Conservation (phyloP, 1,140 invertebrate species). For the Argopecten irradians region DNA sequence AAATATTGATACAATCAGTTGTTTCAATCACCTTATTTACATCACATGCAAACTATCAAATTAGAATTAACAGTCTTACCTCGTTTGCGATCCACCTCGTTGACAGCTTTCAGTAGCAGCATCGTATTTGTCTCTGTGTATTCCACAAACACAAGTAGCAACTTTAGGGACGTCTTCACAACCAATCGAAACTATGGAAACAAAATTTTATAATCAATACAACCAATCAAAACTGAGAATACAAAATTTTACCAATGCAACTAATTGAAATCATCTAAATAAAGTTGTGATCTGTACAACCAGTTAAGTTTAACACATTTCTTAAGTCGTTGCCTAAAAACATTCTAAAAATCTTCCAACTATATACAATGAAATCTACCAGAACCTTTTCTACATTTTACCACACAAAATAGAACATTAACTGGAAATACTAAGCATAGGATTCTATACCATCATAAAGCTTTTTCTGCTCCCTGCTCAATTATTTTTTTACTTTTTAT, state of each 20-base stretch:
- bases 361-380: too few species aligned
- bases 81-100: constrained; percentile 88
- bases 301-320: too few species aligned
- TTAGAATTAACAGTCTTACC: constrained; percentile 76
- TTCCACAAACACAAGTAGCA: constrained; percentile 98
- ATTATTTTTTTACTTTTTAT: background rate
- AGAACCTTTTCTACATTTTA: too few species aligned
- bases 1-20: too few species aligned
- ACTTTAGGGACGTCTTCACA: constrained; percentile 98
- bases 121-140: constrained; percentile 96
- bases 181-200: constrained; percentile 90
- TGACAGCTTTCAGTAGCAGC: constrained; percentile 85
- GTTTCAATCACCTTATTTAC: background rate
- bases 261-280: too few species aligned
- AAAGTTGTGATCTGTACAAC: too few species aligned
- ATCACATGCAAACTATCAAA: background rate
- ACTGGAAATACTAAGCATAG: too few species aligned
- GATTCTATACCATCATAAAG: too few species aligned
- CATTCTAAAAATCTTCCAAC: too few species aligned
- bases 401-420: too few species aligned
- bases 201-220: constrained; percentile 26
- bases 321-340: too few species aligned
- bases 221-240: background rate
- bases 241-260: too few species aligned
- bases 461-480: background rate